Base-by-base conservation (phyloP, 64 coral and sea anemone genomes). In the Exaiptasia diaphana region DNA sequence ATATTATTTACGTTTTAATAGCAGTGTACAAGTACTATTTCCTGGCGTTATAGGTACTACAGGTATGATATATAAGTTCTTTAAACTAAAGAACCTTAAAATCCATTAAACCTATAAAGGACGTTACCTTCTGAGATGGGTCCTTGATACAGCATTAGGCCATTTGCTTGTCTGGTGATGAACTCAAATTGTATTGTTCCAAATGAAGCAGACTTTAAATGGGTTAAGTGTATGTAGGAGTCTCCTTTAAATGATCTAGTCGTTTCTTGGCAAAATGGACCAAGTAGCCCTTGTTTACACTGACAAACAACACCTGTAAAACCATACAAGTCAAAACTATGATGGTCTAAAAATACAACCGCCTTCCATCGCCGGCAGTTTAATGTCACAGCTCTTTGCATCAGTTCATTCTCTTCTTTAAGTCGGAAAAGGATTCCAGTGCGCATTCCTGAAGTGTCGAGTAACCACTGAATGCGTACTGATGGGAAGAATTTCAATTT, bases 71-170 rank as follows among this genome's bases (percentile, higher is more conserved):
- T n/a, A n/a, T n/a, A n/a, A n/a, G n/a, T n/a, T n/a, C n/a, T n/a
- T n/a, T n/a, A n/a, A n/a, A n/a, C n/a, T n/a, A n/a, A n/a, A n/a
- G n/a, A n/a, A n/a, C n/a, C n/a, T n/a, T n/a, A n/a, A n/a, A n/a
- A n/a, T n/a, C n/a, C n/a, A n/a, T n/a, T n/a, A n/a, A n/a, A n/a
- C n/a, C n/a, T n/a, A n/a, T n/a, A n/a, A n/a, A n/a, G n/a, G n/a
- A n/a, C n/a, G n/a, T n/a, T 65, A 65, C 61, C 61, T 65, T 35
- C 14, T 65, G 29, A n/a, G 23, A 88, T 33, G 28, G 91, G 91
- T 9, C 91, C 86, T 58, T 94, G 91, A 49, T 94, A 94, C 5
- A 94, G 63, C 43, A 94, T 59, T 24, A 94, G 78, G 5, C 91
- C 91, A 55, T 79, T 56, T 65, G 79, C 63, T 29, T 28, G 80